phyloP scores from a whole-genome alignment of 1,140 invertebrate species.

The Bradysia coprophila region DNA sequence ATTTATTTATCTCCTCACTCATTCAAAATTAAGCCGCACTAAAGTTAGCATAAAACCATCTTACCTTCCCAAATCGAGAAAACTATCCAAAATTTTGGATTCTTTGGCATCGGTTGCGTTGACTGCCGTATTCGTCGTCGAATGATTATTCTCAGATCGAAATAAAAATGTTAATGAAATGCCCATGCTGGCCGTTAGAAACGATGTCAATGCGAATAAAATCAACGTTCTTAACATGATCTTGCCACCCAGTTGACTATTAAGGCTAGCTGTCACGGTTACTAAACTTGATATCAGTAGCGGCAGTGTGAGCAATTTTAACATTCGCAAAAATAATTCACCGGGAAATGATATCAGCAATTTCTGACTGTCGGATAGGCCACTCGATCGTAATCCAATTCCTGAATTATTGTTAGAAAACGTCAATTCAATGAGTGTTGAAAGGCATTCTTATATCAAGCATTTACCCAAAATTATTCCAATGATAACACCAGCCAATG shows the following conservation, averaged over 20 bases:
- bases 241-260: constrained; percentile 68
- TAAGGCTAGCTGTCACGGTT: constrained; percentile 66
- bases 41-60: no score
- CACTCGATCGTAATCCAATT: constrained; percentile 44
- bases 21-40: no score
- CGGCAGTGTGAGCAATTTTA: constrained; percentile 76
- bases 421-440: no score
- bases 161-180: constrained; percentile 50
- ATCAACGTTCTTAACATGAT: constrained; percentile 59
- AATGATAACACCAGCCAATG: no score
- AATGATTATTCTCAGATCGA: no score
- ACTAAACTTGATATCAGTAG: constrained; percentile 75
- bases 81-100: constrained; percentile 58
- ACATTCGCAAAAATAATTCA: constrained; percentile 71
- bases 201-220: constrained; percentile 64
- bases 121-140: constrained; percentile 44
- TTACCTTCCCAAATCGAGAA: constrained; percentile 70
- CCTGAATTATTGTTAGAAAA: no score
- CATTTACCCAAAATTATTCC: no score
- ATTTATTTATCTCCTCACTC: no score
- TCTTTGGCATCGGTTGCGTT: constrained; percentile 25
- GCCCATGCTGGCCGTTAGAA: constrained; percentile 61
- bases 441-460: no score
- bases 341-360: constrained; percentile 81
- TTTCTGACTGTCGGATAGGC: constrained; percentile 49